Percentiles rank a stretch among this genome's conserved stretches.
These are phyloP conservation scores for Acanthopleura granulata DNA, from an alignment of 2,888 invertebrate genomes.

Conservation along the genomic window DNA sequence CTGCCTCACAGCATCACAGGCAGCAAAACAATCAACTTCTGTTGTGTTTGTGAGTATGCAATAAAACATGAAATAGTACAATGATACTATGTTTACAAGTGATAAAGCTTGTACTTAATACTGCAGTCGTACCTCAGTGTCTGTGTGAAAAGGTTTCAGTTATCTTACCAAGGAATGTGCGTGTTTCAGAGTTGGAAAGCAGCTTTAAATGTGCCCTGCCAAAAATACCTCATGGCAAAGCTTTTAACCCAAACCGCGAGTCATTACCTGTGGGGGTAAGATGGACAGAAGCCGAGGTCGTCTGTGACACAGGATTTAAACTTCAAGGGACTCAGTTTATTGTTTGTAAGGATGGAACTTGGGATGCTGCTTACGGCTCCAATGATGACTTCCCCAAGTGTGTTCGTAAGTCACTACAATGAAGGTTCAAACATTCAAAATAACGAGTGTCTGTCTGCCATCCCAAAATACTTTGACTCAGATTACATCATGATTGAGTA, in stretches of 20 bases:
- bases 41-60: too few species aligned
- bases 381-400: neutral
- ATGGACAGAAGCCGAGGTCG: neutral
- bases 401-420: neutral
- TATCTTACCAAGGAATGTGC: constrained; percentile 23
- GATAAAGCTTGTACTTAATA: too few species aligned
- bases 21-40: too few species aligned
- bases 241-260: neutral
- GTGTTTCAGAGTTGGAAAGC: constrained; percentile 24
- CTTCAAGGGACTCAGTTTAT: neutral
- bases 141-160: too few species aligned
- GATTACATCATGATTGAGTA: too few species aligned
- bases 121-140: too few species aligned
- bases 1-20: too few species aligned
- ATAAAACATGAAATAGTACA: too few species aligned
- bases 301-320: constrained; percentile 4
- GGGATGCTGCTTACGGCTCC: neutral
- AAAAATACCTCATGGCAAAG: constrained; percentile 6
- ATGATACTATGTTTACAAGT: too few species aligned
- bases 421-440: too few species aligned
- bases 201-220: neutral
- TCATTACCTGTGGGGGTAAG: neutral
- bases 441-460: too few species aligned
- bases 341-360: constrained; percentile 7
- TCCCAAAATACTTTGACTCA: too few species aligned